phyloP scores from a whole-genome alignment of 2,797 vertebrate species.

The Esox lucius region DNA sequence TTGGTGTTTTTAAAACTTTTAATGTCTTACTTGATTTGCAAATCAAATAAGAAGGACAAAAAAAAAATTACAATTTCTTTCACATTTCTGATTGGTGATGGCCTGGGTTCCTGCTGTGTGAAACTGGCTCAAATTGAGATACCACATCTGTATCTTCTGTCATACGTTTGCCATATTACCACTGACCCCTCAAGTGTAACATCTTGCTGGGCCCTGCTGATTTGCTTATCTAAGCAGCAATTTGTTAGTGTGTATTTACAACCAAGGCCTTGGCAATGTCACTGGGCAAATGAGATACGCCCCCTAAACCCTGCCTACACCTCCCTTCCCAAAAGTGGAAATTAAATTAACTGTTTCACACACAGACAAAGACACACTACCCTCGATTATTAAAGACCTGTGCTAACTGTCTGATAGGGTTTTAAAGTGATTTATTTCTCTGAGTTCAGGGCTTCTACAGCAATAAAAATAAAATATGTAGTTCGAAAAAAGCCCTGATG shows the following conservation, averaged over 20 bases:
- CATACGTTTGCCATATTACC: conserved; percentile 33
- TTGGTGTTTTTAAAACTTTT: too few species aligned
- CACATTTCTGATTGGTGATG: too few species aligned
- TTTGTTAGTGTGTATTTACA: conserved; percentile 71
- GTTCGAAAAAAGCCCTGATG: too few species aligned
- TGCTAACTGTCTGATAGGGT: background rate
- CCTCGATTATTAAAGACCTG: too few species aligned
- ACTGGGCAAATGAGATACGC: conserved; percentile 73
- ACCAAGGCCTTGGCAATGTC: conserved; percentile 70
- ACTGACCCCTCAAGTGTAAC: conserved; percentile 41
- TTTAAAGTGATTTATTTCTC: background rate
- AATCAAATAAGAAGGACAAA: too few species aligned
- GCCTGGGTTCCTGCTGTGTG: too few species aligned
- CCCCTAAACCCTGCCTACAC: conserved; percentile 67
- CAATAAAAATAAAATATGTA: background rate
- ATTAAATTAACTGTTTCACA: conserved; percentile 74
- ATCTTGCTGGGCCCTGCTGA: conserved; percentile 60
- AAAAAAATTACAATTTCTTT: too few species aligned
- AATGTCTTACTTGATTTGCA: too few species aligned
- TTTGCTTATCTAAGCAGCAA: conserved; percentile 77
- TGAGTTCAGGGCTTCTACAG: background rate
- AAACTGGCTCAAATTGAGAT: too few species aligned
- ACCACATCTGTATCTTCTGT: too few species aligned
- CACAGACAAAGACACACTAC: background rate
- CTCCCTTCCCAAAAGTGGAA: conserved; percentile 71